Evolutionary conservation across 2,888 invertebrate genomes (phyloP).

Genomic region (Drosophila peninsularis): DNA sequence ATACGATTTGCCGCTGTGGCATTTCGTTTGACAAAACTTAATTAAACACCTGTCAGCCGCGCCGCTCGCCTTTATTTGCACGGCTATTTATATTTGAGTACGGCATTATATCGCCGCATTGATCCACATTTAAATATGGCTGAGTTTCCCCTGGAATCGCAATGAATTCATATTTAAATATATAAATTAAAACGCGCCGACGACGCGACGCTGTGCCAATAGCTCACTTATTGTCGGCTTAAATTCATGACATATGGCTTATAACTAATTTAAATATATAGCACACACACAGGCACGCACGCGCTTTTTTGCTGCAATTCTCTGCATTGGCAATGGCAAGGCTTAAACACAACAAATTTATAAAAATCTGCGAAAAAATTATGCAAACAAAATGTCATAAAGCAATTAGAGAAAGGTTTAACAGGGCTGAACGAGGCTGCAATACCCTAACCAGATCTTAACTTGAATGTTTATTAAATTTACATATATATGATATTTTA

Average conservation of each 20-base stretch:
- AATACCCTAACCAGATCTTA: background rate
- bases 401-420: background rate
- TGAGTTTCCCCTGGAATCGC: background rate
- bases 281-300: background rate
- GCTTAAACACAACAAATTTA: background rate
- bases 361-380: background rate
- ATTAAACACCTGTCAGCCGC: conserved; percentile 10
- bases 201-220: background rate
- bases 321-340: background rate
- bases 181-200: background rate
- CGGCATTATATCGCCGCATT: background rate
- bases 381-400: conserved; percentile 1
- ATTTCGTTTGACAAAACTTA: conserved; percentile 1
- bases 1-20: background rate
- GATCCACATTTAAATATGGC: background rate
- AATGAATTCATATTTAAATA: conserved; percentile 6
- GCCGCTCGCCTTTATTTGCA: background rate
- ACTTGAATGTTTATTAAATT: no score
- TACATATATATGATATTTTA: no score
- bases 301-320: background rate
- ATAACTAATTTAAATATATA: background rate
- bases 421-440: no score
- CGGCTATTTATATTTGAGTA: conserved; percentile 6
- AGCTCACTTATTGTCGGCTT: conserved; percentile 2
- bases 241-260: conserved; percentile 2